These are phyloP conservation scores for Brotula barbata DNA, from an alignment of 2,797 vertebrate genomes.

Conservation along the genomic window DNA sequence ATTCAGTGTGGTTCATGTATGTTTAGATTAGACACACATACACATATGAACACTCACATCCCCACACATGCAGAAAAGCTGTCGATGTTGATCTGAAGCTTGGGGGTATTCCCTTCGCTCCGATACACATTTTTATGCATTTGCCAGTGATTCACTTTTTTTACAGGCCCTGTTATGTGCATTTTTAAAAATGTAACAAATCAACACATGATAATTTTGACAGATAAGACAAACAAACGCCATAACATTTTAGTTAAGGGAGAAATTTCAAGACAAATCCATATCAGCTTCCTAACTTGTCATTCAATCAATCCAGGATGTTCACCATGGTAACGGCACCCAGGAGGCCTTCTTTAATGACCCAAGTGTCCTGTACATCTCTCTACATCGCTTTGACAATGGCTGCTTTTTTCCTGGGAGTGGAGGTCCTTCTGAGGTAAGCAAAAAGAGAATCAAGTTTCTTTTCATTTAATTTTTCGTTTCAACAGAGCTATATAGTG, in stretches of 20 bases:
- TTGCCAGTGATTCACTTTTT: constrained; percentile 14
- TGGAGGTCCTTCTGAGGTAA: constrained; percentile 87
- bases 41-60: constrained; percentile 9
- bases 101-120: constrained; percentile 30
- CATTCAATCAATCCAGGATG: constrained; percentile 78
- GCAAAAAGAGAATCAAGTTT: too few relatives aligned
- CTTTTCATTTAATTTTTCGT: too few relatives aligned
- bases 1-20: constrained; percentile 43
- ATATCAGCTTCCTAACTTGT: constrained; percentile 19
- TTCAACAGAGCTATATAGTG: constrained; percentile 20
- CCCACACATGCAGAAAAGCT: constrained; percentile 14
- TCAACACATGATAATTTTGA: too few relatives aligned
- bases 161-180: constrained; percentile 7
- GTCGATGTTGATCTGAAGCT: constrained; percentile 43
- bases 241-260: background rate
- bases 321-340: constrained; percentile 92
- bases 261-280: background rate
- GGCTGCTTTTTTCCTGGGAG: constrained; percentile 89
- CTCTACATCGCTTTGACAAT: constrained; percentile 87
- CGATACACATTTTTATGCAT: too few relatives aligned
- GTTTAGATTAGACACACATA: constrained; percentile 31
- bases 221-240: background rate
- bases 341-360: constrained; percentile 92
- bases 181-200: background rate
- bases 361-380: constrained; percentile 90